Conservation (phyloP, 1,140 invertebrate genomes). For the Lepidurus apus region DNA sequence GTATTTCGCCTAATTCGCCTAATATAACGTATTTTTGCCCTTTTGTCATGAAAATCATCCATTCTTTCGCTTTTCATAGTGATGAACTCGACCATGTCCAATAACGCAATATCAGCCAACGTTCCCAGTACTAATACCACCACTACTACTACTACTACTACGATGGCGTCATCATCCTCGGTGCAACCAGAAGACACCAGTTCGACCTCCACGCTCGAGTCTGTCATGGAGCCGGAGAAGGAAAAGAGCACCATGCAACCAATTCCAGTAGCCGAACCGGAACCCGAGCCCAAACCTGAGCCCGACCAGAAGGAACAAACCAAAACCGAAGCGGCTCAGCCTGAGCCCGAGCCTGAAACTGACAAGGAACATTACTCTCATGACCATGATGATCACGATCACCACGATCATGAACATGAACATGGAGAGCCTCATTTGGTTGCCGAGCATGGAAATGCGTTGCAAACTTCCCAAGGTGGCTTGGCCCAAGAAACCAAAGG, state of each 20-base stretch:
- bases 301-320: slow-evolving; percentile 26
- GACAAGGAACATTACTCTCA: slow-evolving; percentile 25
- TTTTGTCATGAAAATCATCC: not conserved
- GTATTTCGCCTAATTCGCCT: slow-evolving; percentile 27
- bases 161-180: not conserved
- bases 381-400: slow-evolving; percentile 24
- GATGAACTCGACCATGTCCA: not conserved
- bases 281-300: slow-evolving; percentile 28
- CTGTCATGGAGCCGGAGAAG: not conserved
- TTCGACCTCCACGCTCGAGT: not conserved
- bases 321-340: slow-evolving; percentile 19
- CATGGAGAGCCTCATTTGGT: slow-evolving; percentile 22
- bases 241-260: slow-evolving; percentile 8
- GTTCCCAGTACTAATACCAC: slow-evolving; percentile 24
- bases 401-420: slow-evolving; percentile 30
- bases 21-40: not conserved
- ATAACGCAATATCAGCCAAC: slow-evolving; percentile 10
- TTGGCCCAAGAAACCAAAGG: not conserved
- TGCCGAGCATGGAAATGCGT: slow-evolving; percentile 24
- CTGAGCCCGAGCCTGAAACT: slow-evolving; percentile 29
- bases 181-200: not conserved
- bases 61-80: not conserved
- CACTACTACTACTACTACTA: slow-evolving; percentile 28
- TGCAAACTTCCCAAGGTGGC: slow-evolving; percentile 3
- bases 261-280: slow-evolving; percentile 3